A percentile compares a stretch with the other conserved stretches of the same genome.
Evolutionary conservation across 2,797 vertebrate genomes (phyloP).

Genomic region (Muscicapa striata): DNA sequence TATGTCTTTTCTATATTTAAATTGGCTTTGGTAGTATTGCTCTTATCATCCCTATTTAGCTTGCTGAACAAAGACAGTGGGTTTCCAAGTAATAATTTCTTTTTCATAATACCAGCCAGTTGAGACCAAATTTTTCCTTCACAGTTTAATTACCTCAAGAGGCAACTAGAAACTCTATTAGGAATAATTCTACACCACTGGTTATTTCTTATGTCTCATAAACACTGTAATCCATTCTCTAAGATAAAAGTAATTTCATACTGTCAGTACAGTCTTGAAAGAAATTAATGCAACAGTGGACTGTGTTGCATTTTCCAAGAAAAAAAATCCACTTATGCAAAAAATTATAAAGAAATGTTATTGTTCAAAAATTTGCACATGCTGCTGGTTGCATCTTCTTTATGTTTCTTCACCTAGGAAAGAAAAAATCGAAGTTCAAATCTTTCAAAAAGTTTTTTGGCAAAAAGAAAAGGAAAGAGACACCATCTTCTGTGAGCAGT

Average conservation of each 20-base stretch:
- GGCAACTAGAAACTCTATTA: neutral
- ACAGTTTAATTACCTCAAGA: neutral
- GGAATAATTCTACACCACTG: neutral
- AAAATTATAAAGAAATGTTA: neutral
- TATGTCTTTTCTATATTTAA: conserved; percentile 6
- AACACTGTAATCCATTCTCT: neutral
- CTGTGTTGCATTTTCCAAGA: neutral
- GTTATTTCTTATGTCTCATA: neutral
- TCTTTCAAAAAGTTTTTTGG: conserved; percentile 86
- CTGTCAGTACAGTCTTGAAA: neutral
- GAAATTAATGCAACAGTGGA: neutral
- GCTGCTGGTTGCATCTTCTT: neutral
- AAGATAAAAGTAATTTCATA: conserved; percentile 19
- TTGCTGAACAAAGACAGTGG: conserved; percentile 10
- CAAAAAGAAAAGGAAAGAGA: conserved; percentile 83
- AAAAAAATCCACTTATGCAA: neutral
- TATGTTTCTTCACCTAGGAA: conserved; percentile 75
- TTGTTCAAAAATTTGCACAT: neutral
- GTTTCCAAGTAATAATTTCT: conserved; percentile 36
- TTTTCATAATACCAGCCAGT: neutral
- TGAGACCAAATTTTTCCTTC: conserved; percentile 35
- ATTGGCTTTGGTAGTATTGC: conserved; percentile 17
- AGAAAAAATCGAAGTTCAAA: conserved; percentile 89
- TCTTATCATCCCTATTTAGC: conserved; percentile 15
- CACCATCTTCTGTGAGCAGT: conserved; percentile 41